Base-by-base conservation (phyloP, 1,140 invertebrate species). In the Heliothis subflexa region DNA sequence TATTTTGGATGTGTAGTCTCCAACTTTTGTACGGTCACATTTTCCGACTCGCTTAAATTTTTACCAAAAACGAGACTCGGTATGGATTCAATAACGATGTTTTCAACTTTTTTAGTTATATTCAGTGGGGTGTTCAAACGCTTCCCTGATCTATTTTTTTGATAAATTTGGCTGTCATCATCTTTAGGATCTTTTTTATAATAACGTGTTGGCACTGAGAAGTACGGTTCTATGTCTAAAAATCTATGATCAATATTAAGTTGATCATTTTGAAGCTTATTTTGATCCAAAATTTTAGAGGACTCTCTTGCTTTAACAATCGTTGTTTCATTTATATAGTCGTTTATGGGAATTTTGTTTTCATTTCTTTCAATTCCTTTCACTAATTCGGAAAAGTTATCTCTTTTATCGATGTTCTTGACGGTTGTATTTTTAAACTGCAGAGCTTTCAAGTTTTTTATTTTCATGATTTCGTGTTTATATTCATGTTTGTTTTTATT, bases 41-140 rank as follows among this genome's bases (percentile, higher is more conserved):
- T 83, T 70, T 83, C 82, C 76, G 78, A 76, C 28, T 70, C 49
- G 59, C 80, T 80, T 62, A 82, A 75, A 74, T 81, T 85, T 77
- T 84, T 75, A 13, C 78, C 74, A 33, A 81, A 75, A 77, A 55
- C 73, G n/a, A 45, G 28, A 76, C 80, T 79, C 57, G 71, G 28
- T 61, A 81, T 72, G 47, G 76, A 79, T 59, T 85, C 82, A 33
- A 79, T 86, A 28, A 77, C 72, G 11, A 78, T 54, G 62, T 61
- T 62, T 40, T 73, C 68, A 18, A 47, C 47, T 78, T 84, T 81
- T 14, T 79, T 84, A 14, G 71, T 78, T 28, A 73, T 50, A 62
- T 81, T 81, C 7, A 88, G 81, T 13, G 91, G 90, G 3, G 89
- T 91, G 78, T 93, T 93, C 66, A 94, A 85, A 16, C 90, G 85